Base-by-base conservation (phyloP, 2,888 invertebrate genomes). In the Dyspetes luteomarginatus region DNA sequence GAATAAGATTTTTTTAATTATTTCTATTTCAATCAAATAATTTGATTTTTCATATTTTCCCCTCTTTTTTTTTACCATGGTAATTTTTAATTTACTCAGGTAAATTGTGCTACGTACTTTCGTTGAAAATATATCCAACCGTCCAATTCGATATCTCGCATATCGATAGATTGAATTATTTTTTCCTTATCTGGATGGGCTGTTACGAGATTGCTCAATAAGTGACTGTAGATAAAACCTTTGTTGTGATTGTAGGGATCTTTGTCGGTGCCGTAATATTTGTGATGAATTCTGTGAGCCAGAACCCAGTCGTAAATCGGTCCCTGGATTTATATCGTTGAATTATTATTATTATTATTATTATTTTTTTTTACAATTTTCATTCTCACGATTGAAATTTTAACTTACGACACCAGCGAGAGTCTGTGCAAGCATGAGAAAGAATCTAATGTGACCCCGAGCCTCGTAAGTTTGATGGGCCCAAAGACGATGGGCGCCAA, bases 401-500 rank as follows among this genome's bases (percentile, higher is more conserved):
- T 41, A 84, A 90, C 93, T 93, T 93, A 98, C 98, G 93, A 97
- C 96, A 83, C 97, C 97, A n/a, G 96, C 95, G 77, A 98, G 90
- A 0, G 97, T 97, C 89, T 99, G 97, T 83, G 95, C 95, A 2
- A 97, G 81, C 94, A 97, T 96, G 0, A 99, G 93, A 22, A 96
- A 93, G n/a, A 97, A 90, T 85, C 95, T 94, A 0, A 98, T 92
- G 0, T 95, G 94, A 2, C 94, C 93, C 76, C 93, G 94, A 0
- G 98, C 98, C 87, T 95, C 95, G 91, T 97, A 99, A 0, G 97
- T 94, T 62, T 94, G 93, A 91, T 99, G 99, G 0, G 98, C 95
- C 98, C 98, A 99, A 41, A 98, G 93, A 83, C 99, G 94, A 91
- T 99, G 99, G 0, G 97, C 96, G 0, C 99, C 99, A 0, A 97